Evolutionary conservation across 2,113 vertebrate species (phyloP).

Genomic region (Apteryx owenii): DNA sequence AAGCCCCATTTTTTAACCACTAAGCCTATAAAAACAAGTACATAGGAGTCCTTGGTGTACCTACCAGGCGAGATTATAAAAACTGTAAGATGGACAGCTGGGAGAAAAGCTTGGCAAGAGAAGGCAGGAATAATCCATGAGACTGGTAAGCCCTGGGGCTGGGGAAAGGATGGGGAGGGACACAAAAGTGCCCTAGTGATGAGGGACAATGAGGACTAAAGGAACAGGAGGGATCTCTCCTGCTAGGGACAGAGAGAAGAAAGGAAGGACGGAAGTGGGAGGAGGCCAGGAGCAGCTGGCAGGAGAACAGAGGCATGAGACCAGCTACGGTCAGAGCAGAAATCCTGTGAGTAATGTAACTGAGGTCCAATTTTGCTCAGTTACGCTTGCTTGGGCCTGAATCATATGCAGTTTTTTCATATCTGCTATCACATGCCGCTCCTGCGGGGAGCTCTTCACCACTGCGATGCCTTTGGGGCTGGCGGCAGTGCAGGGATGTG

Average conservation of each 20-base stretch:
- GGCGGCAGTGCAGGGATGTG: not conserved
- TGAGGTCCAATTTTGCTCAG: not conserved
- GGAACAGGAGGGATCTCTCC: not conserved
- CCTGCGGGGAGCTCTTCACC: rapidly evolving
- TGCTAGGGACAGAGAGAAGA: not conserved
- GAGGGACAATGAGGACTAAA: not conserved
- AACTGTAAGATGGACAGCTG: not conserved
- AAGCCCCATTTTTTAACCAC: not conserved
- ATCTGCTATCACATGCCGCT: not conserved
- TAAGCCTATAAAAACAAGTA: not conserved
- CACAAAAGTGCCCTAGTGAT: not conserved
- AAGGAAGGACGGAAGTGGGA: not conserved
- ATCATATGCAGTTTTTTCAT: not conserved
- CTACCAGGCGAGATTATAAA: not conserved
- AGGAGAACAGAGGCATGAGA: not conserved
- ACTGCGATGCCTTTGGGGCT: not conserved
- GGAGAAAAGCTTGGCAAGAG: not conserved
- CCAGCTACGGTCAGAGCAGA: not conserved
- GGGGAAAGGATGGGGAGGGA: not conserved
- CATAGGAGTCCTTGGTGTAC: not conserved
- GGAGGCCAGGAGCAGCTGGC: not conserved
- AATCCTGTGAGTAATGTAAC: not conserved
- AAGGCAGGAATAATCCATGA: not conserved
- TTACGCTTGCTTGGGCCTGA: not conserved
- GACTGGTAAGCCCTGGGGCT: not conserved